Evolutionary conservation across 2,113 vertebrate species (phyloP).

Genomic region (Cricetomys ansorgei): DNA sequence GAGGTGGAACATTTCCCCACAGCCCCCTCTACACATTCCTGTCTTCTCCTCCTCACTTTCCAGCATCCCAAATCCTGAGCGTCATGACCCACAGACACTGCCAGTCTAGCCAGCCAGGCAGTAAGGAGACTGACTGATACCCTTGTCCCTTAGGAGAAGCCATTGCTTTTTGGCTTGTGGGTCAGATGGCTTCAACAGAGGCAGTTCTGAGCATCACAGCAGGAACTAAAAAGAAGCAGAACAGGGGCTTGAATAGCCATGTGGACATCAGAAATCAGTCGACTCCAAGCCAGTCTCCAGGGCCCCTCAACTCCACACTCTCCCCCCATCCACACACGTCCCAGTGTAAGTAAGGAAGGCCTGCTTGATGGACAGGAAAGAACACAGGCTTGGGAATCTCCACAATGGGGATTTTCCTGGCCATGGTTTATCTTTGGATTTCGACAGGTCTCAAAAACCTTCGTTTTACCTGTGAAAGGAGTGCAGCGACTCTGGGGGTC

Average conservation of each 20-base stretch:
- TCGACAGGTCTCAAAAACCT: not conserved
- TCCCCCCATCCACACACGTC: too few species aligned
- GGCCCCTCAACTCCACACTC: not conserved
- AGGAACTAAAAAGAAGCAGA: constrained; percentile 54
- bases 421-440: not conserved
- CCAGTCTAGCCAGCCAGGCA: constrained; percentile 36
- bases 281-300: not conserved
- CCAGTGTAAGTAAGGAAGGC: not conserved
- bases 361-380: not conserved
- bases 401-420: not conserved
- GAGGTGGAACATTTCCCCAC: not conserved
- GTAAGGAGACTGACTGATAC: constrained; percentile 67
- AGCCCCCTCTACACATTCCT: not conserved
- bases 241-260: not conserved
- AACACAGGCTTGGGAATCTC: not conserved
- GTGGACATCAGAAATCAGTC: not conserved
- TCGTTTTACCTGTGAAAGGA: not conserved
- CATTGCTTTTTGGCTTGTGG: constrained; percentile 39
- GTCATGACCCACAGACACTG: constrained; percentile 46
- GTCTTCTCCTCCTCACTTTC: not conserved
- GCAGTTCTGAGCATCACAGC: not conserved
- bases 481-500: not conserved
- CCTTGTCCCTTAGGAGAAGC: constrained; percentile 60
- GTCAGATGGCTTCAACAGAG: constrained; percentile 64
- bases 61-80: not conserved